phyloP scores from a whole-genome alignment of 2,113 vertebrate genomes.

The Pangasianodon hypophthalmus region DNA sequence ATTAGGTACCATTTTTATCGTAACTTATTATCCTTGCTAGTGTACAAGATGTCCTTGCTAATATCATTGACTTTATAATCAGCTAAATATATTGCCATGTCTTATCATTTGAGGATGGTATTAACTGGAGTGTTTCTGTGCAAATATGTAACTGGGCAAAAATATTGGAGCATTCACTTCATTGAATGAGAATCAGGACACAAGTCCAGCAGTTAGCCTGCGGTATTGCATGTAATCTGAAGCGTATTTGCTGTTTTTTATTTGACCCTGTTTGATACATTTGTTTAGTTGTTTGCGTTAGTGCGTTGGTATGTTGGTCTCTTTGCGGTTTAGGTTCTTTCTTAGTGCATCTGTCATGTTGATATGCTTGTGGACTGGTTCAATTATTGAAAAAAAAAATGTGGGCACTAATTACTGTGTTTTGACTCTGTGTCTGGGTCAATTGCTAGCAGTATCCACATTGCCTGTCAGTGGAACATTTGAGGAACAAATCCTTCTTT shows the following conservation, averaged over 20 bases:
- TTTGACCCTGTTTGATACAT: neutral
- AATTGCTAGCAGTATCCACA: slow-evolving; percentile 3
- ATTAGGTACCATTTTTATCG: neutral
- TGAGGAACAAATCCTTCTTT: slow-evolving; percentile 6
- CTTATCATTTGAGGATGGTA: neutral
- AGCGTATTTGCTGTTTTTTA: neutral
- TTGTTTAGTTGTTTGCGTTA: neutral
- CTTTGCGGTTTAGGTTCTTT: slow-evolving; percentile 23
- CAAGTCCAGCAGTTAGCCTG: neutral
- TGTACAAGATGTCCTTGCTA: neutral
- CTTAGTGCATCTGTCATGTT: slow-evolving; percentile 9
- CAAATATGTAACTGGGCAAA: neutral
- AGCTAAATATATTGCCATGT: neutral
- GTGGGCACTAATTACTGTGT: slow-evolving; percentile 22
- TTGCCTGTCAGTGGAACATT: slow-evolving; percentile 9
- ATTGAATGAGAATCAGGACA: neutral
- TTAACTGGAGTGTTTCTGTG: neutral
- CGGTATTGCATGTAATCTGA: slow-evolving; percentile 6
- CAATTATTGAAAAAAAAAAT: slow-evolving; percentile 17
- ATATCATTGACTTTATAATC: neutral
- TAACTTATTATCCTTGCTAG: neutral
- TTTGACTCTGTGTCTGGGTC: slow-evolving; percentile 22
- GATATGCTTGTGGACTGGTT: slow-evolving; percentile 10
- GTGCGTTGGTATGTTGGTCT: neutral
- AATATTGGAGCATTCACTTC: neutral